A percentile compares a stretch with the other conserved stretches of the same genome.
Evolutionary conservation across 2,797 vertebrate species (phyloP).

Genomic region (Helarctos malayanus): DNA sequence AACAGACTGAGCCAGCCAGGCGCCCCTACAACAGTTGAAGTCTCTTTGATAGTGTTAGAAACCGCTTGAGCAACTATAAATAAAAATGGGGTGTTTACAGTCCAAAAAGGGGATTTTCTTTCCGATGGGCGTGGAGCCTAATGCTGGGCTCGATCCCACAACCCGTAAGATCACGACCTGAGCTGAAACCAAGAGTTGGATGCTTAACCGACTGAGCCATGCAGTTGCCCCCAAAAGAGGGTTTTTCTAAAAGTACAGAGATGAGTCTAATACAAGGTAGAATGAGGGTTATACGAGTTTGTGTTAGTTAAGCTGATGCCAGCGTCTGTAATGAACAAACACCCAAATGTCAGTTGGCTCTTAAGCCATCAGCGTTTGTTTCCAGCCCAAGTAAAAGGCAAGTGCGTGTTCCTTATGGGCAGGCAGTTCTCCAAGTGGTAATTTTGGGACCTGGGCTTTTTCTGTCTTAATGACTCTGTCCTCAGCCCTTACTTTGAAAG

Average conservation of each 20-base stretch:
- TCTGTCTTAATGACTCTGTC: not conserved
- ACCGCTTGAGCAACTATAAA: conserved; percentile 9
- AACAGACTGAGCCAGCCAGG: too few relatives aligned
- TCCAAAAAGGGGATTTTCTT: not conserved
- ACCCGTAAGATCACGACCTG: not conserved
- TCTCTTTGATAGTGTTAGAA: not conserved
- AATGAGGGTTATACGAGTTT: not conserved
- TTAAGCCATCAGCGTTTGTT: not conserved
- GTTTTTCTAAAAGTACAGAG: not conserved
- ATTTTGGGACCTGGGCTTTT: not conserved
- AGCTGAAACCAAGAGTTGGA: not conserved
- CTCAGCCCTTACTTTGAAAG: not conserved
- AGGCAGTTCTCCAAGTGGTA: not conserved
- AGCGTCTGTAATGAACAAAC: not conserved
- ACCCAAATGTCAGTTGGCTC: not conserved
- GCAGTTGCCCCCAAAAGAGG: not conserved
- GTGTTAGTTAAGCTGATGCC: not conserved
- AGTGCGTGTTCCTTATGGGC: not conserved
- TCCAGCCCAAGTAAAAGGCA: not conserved
- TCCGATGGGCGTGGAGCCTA: not conserved
- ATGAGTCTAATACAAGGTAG: not conserved
- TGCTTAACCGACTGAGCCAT: not conserved
- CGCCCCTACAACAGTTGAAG: not conserved
- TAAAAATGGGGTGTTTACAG: conserved; percentile 11
- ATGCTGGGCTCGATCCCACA: not conserved